Evolutionary conservation across 2,888 invertebrate genomes (phyloP).

Genomic region (Barypeithes pellucidus): DNA sequence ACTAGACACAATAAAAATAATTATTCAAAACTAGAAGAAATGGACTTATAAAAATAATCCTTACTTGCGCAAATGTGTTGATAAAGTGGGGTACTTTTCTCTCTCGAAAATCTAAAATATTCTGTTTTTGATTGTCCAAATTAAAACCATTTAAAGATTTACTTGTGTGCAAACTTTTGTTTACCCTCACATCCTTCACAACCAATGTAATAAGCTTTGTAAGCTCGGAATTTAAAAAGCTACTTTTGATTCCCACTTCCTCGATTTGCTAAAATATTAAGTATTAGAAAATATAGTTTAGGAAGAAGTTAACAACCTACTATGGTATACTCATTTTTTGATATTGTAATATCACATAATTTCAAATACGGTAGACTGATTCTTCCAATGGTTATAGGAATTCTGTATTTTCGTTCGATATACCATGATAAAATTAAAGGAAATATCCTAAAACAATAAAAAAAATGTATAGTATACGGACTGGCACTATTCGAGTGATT

Average conservation of each 20-base stretch:
- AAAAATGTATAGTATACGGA: conserved; percentile 20
- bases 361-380: conserved; percentile 87
- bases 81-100: conserved; percentile 86
- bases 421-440: conserved; percentile 86
- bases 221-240: conserved; percentile 90
- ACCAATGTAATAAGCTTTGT: conserved; percentile 88
- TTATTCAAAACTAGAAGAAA: too few species aligned
- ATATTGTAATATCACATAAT: conserved; percentile 85
- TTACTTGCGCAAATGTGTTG: conserved; percentile 88
- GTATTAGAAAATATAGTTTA: conserved; percentile 24
- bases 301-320: conserved; percentile 59
- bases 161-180: conserved; percentile 77
- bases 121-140: conserved; percentile 65
- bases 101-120: conserved; percentile 78
- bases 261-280: conserved; percentile 81
- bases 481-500: neutral
- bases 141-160: conserved; percentile 41
- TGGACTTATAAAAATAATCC: conserved; percentile 17
- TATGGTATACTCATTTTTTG: conserved; percentile 78
- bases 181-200: conserved; percentile 86
- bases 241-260: conserved; percentile 88
- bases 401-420: conserved; percentile 84
- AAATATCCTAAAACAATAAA: conserved; percentile 77
- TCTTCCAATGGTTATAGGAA: conserved; percentile 85
- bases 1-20: conserved; percentile 73